Conservation (phyloP, 1,140 invertebrate genomes). For the Lepidurus apus region DNA sequence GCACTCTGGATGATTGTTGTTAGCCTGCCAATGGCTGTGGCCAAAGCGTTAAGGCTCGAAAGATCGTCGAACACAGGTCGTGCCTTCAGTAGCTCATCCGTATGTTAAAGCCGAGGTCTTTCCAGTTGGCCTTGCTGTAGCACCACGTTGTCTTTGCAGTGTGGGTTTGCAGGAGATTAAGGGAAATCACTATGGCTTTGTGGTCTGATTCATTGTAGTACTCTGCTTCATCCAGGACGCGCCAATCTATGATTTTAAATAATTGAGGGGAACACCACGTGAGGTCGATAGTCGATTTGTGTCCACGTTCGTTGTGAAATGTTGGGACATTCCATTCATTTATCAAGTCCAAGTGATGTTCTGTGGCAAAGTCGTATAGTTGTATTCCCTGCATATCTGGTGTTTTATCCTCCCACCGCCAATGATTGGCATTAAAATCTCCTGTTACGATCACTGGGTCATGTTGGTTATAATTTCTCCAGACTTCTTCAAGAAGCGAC, state of each 20-base stretch:
- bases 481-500: not conserved
- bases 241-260: not conserved
- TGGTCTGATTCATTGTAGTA: constrained; percentile 16
- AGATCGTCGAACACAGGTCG: not conserved
- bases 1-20: not conserved
- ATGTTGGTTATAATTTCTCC: not conserved
- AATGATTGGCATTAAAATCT: constrained; percentile 23
- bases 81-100: not conserved
- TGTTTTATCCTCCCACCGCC: constrained; percentile 9
- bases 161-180: not conserved
- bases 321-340: constrained; percentile 7
- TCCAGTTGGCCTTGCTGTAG: not conserved
- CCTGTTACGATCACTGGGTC: not conserved
- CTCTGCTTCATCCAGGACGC: not conserved
- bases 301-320: constrained; percentile 22
- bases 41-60: not conserved
- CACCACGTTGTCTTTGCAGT: not conserved
- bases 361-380: constrained; percentile 23
- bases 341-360: not conserved
- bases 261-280: constrained; percentile 5
- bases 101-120: not conserved
- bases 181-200: constrained; percentile 8
- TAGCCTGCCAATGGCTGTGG: not conserved
- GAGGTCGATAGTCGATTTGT: constrained; percentile 24
- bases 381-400: not conserved